Base-by-base conservation (phyloP, 92 coral and sea anemone genomes). In the Actinernus sp. region DNA sequence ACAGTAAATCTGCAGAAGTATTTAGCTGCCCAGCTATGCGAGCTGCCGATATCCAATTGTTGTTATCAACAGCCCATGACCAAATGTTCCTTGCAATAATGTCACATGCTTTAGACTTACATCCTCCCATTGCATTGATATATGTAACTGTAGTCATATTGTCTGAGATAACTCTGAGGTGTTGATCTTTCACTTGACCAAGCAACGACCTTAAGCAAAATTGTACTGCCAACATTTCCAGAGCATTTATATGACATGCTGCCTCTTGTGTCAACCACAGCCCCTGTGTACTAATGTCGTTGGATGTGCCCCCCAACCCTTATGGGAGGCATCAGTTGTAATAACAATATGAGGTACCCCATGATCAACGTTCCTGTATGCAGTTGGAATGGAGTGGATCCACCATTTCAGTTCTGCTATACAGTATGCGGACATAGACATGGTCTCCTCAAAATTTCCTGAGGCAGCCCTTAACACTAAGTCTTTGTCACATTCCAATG, bases 61-160 rank as follows among this genome's bases (percentile, higher is more conserved):
- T 54, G 27, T 26, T 47, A 19, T 49, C 52, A 28, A 78, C 53
- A 29, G 63, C 70, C 71, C 72, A 69, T 49, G 53, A 48, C 83
- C 66, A 36, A 43, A 75, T 75, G 8, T 64, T 52, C 39, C 44
- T 78, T 21, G 61, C 43, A 12, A 78, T 20, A 26, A 1, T 10
- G 49, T 71, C 39, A 43, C 80, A 72, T 18, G 45, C 68, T 31
- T 26, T 55, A 65, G 51, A 43, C 56, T 72, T 61, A 37, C 75
- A 63, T 20, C 88, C 81, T 25, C 74, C 87, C 74, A 81, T 71
- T 22, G 74, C 56, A 71, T 40, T 63, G 7, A 53, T 59, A 26
- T 71, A 61, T 1, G 71, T 0, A 22, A 68, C 63, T 1, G 78
- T 60, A 2, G 78, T 67, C 49, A 31, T 79, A 55, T 70, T 79